Conservation (phyloP, 2,113 vertebrate species). For the Paratilapia polleni region DNA sequence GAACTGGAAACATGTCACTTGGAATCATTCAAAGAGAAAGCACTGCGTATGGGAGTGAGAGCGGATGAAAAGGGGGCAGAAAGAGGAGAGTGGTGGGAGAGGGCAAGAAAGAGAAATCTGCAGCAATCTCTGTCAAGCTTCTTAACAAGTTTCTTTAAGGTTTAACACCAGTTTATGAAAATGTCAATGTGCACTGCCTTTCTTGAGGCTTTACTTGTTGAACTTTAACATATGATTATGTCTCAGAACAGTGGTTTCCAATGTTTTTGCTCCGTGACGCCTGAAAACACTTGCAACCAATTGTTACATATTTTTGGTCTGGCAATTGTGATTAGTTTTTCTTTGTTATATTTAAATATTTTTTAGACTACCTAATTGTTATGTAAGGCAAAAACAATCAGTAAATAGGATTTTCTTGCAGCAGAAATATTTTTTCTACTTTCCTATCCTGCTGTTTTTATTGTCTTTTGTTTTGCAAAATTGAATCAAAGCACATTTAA, state of each 20-base stretch:
- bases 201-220: neutral
- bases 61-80: constrained; percentile 50
- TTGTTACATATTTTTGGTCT: neutral
- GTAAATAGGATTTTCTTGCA: neutral
- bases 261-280: neutral
- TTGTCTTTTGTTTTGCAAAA: neutral
- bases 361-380: neutral
- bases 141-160: constrained; percentile 54
- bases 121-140: constrained; percentile 53
- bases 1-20: constrained; percentile 82
- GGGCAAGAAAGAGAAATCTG: constrained; percentile 36
- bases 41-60: constrained; percentile 60
- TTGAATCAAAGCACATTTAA: neutral
- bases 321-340: neutral
- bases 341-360: neutral
- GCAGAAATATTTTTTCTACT: neutral
- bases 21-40: constrained; percentile 77
- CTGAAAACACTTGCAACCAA: neutral
- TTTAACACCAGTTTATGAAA: constrained; percentile 39
- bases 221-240: constrained; percentile 8
- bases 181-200: neutral
- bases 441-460: neutral
- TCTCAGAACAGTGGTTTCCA: neutral
- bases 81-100: constrained; percentile 43
- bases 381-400: neutral